Base-by-base conservation (phyloP, 2,113 vertebrate genomes). In the Sakesphorus luctuosus region DNA sequence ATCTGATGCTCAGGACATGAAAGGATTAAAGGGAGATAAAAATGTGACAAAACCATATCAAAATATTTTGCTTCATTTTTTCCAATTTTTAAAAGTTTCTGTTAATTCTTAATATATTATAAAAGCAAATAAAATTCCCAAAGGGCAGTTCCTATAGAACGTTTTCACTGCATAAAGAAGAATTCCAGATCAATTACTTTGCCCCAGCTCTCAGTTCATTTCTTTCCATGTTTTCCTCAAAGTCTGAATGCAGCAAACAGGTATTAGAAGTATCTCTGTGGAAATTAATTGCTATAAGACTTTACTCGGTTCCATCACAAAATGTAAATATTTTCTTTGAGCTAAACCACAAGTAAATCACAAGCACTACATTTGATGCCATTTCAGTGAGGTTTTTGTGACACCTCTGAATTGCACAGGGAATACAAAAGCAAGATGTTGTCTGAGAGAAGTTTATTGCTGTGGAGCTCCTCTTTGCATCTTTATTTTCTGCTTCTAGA, bases 241-340 rank as follows among this genome's bases (percentile, higher is more conserved):
- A 65, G 61, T 29, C 91, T 82, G 65, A 92, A 82, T 40, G 49
- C 18, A 83, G 74, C 43, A 83, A 91, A 69, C 3, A 73, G 53
- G 23, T 43, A 73, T 84, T 87, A 6, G 24, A 93, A 89, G 68
- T 79, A 87, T 87, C 84, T 89, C 87, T 89, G 58, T 33, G 73
- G 87, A 93, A 62, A 93, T 84, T 93, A 95, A 96, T 92, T 82
- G 67, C 69, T 89, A 85, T 79, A 93, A 91, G 66, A 46, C 46
- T 93, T 96, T 38, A 84, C 38, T 93, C 58, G 38, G 40, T 43
- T 74, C 77, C 84, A 78, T 46, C 81, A 62, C 44, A 69, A 82
- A 91, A 87, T 49, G 52, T 61, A 76, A 92, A 92, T 81, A 89
- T 94, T 91, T 87, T 68, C 77, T 93, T 61, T 56, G 66, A 79